These are phyloP conservation scores for Parnassius orleans DNA, from an alignment of 2,888 invertebrate genomes.

Conservation along the genomic window DNA sequence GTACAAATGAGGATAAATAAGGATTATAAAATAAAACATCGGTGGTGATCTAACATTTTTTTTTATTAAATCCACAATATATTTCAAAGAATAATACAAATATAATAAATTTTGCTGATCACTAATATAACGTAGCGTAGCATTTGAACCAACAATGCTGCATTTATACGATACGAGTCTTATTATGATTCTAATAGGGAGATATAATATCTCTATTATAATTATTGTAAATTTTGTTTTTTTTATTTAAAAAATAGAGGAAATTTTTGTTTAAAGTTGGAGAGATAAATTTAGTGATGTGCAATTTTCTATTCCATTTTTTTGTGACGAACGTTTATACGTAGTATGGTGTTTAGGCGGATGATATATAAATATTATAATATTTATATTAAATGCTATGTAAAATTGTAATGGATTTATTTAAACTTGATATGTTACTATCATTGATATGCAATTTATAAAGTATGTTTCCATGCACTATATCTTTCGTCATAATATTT, in stretches of 20 bases:
- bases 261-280: slow-evolving; percentile 13
- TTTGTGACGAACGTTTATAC: not conserved
- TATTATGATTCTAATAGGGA: slow-evolving; percentile 31
- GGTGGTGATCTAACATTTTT: slow-evolving; percentile 57
- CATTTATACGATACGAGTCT: slow-evolving; percentile 49
- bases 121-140: slow-evolving; percentile 46
- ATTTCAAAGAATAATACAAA: slow-evolving; percentile 80
- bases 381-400: not conserved
- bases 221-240: slow-evolving; percentile 14
- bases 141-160: slow-evolving; percentile 58
- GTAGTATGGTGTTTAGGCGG: not conserved
- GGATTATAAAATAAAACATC: slow-evolving; percentile 52
- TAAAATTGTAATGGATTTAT: too few species aligned
- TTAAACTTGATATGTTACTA: slow-evolving; percentile 15
- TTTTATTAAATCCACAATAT: slow-evolving; percentile 79
- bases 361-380: not conserved
- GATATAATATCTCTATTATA: not conserved
- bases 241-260: slow-evolving; percentile 24
- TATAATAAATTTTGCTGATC: slow-evolving; percentile 72
- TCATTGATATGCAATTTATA: slow-evolving; percentile 13
- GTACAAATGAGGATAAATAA: not conserved
- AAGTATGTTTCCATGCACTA: too few species aligned
- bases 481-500: too few species aligned
- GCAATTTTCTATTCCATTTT: slow-evolving; percentile 27
- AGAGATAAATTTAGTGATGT: slow-evolving; percentile 31